A percentile compares a stretch with the other conserved stretches of the same genome.
Conservation (phyloP, 2,888 invertebrate genomes). For the Thera britannica region DNA sequence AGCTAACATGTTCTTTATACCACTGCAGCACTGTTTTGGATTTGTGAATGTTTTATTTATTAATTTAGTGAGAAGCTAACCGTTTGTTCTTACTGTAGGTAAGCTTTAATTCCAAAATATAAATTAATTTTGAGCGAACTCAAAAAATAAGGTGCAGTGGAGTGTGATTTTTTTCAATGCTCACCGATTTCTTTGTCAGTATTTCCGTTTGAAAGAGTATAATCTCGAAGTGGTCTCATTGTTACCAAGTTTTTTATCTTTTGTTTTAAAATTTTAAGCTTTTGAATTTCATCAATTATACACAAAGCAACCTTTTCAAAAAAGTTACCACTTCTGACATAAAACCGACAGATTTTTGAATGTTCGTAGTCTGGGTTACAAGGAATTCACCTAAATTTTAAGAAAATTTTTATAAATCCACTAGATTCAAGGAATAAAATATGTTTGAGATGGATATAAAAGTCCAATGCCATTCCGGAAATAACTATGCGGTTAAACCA, state of each 20-base stretch:
- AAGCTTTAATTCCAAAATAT: too few species aligned
- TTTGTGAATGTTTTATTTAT: neutral
- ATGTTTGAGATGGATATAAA: slow-evolving; percentile 5
- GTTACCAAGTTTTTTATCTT: too few species aligned
- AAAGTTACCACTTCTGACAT: too few species aligned
- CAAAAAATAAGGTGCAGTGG: too few species aligned
- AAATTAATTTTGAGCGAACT: too few species aligned
- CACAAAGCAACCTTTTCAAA: too few species aligned
- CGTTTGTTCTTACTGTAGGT: neutral
- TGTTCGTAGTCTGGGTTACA: neutral
- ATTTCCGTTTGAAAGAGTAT: too few species aligned
- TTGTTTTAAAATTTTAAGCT: too few species aligned
- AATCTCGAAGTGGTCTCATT: too few species aligned
- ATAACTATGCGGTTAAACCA: slow-evolving; percentile 32
- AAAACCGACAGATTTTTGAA: neutral
- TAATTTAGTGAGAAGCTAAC: neutral
- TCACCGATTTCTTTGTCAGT: too few species aligned
- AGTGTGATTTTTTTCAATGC: too few species aligned
- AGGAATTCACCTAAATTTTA: neutral
- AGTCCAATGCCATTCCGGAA: slow-evolving; percentile 11
- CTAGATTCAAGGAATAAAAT: slow-evolving; percentile 3
- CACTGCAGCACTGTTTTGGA: slow-evolving; percentile 11
- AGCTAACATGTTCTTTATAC: slow-evolving; percentile 27
- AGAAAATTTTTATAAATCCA: neutral
- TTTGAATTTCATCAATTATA: too few species aligned